These are phyloP conservation scores for Octomys mimax DNA, from an alignment of 2,797 vertebrate species.

Conservation along the genomic window DNA sequence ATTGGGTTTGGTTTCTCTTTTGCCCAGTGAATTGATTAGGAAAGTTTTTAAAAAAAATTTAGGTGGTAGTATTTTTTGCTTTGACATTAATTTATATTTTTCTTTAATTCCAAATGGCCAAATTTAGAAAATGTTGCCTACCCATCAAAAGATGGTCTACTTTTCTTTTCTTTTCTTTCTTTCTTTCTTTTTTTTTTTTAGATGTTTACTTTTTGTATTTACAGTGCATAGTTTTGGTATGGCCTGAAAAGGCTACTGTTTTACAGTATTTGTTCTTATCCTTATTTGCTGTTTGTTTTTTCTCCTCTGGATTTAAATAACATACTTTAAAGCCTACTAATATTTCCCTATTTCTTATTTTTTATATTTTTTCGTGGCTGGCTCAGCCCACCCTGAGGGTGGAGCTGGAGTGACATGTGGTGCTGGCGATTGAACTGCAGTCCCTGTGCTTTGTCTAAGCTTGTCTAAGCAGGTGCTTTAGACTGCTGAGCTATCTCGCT, in stretches of 20 bases:
- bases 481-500: too few relatives aligned
- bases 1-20: neutral
- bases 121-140: conserved; percentile 1
- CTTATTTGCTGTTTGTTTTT: neutral
- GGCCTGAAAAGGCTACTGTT: too few relatives aligned
- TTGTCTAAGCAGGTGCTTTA: too few relatives aligned
- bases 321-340: neutral
- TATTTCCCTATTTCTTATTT: neutral
- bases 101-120: neutral
- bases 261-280: neutral
- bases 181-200: too few relatives aligned
- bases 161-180: neutral
- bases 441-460: too few relatives aligned
- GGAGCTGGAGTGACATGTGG: too few relatives aligned
- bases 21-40: neutral
- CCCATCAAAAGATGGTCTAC: neutral
- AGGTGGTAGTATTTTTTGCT: neutral
- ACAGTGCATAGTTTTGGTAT: too few relatives aligned
- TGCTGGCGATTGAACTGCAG: too few relatives aligned
- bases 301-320: neutral
- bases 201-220: too few relatives aligned
- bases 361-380: too few relatives aligned
- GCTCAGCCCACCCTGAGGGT: too few relatives aligned
- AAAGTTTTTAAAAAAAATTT: neutral
- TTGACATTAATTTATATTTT: neutral